These are phyloP conservation scores for Alfaro cultratus DNA, from an alignment of 2,797 vertebrate species.

Conservation along the genomic window DNA sequence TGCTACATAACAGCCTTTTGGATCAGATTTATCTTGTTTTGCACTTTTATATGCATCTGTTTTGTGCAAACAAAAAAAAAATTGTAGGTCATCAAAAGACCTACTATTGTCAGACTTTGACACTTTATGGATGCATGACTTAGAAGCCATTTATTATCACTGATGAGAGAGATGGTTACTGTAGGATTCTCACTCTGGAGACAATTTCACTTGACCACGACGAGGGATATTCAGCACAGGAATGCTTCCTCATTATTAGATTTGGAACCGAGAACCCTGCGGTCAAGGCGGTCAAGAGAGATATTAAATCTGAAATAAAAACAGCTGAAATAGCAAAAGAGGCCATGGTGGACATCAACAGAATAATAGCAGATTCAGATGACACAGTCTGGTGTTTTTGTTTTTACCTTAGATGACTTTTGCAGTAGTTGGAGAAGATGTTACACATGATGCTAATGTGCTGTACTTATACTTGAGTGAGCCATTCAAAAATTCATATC, in stretches of 20 bases:
- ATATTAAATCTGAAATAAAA: conserved; percentile 68
- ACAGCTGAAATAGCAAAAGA: conserved; percentile 54
- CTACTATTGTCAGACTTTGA: conserved; percentile 17
- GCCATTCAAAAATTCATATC: background rate
- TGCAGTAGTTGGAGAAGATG: conserved; percentile 25
- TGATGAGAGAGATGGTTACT: conserved; percentile 51
- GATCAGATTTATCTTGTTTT: background rate
- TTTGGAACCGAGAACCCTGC: conserved; percentile 31
- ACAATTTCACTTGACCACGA: conserved; percentile 32
- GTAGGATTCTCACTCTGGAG: conserved; percentile 25
- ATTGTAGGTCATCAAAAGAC: conserved; percentile 7
- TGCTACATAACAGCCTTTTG: background rate
- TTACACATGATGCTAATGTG: conserved; percentile 4
- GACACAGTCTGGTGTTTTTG: background rate
- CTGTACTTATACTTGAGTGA: background rate
- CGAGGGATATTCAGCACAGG: conserved; percentile 40
- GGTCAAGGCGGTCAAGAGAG: conserved; percentile 42
- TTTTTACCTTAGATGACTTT: conserved; percentile 22
- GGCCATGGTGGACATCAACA: conserved; percentile 41
- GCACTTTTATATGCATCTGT: background rate
- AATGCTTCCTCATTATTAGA: conserved; percentile 53
- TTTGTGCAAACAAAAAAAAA: background rate
- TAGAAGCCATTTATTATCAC: conserved; percentile 26
- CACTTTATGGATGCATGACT: conserved; percentile 26
- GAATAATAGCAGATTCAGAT: conserved; percentile 38